phyloP scores from a whole-genome alignment of 2,113 vertebrate species.

The Albula goreensis region DNA sequence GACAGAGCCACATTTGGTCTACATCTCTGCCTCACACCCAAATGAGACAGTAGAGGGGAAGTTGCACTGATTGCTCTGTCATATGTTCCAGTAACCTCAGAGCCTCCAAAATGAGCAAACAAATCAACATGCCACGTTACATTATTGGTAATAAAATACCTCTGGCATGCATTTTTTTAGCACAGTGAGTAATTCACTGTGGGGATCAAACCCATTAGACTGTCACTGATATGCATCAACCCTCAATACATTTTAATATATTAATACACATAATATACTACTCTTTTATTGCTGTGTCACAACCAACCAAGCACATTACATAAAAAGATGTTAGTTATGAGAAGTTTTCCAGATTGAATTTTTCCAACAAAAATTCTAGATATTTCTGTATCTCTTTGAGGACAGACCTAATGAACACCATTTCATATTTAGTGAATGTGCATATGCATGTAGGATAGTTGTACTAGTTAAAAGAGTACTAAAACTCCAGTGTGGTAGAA shows the following conservation, averaged over 20 bases:
- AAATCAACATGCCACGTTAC: background rate
- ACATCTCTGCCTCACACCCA: constrained; percentile 35
- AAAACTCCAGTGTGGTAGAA: background rate
- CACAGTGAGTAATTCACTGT: too few relatives aligned
- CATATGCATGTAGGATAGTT: constrained; percentile 18
- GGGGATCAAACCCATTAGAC: too few relatives aligned
- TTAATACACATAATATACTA: too few relatives aligned
- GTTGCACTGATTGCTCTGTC: background rate
- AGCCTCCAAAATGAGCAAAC: background rate
- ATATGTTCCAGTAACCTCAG: background rate
- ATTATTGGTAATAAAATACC: background rate
- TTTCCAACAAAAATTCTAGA: background rate
- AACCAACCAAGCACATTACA: too few relatives aligned
- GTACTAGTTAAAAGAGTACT: constrained; percentile 18
- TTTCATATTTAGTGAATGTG: too few relatives aligned
- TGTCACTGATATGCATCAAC: too few relatives aligned
- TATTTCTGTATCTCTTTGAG: background rate
- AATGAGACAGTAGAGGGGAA: constrained; percentile 3
- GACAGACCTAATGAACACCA: too few relatives aligned
- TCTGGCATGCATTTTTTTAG: too few relatives aligned
- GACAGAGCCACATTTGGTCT: constrained; percentile 48
- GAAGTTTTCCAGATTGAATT: too few relatives aligned
- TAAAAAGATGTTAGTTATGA: too few relatives aligned
- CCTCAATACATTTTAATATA: too few relatives aligned
- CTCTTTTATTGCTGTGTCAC: too few relatives aligned